These are phyloP conservation scores for Diachasmimorpha longicaudata DNA, from an alignment of 1,140 invertebrate genomes.

Conservation along the genomic window DNA sequence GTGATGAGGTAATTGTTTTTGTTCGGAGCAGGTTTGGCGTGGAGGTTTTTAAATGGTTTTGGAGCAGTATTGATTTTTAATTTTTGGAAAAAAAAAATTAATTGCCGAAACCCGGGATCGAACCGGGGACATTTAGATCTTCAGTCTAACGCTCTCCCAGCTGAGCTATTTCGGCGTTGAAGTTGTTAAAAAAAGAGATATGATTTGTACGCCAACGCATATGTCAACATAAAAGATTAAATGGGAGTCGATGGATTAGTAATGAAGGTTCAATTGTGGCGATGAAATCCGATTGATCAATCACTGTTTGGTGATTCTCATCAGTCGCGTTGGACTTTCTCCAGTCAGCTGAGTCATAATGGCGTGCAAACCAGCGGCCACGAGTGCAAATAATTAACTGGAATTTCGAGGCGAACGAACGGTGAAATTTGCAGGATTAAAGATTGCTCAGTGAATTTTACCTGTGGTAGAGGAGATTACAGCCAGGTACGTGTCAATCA, in stretches of 20 bases:
- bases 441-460: no score
- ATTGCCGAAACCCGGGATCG: constrained; percentile 18
- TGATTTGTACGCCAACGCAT: not conserved
- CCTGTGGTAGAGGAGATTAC: no score
- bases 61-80: not conserved
- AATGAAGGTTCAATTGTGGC: not conserved
- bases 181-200: no score
- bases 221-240: not conserved
- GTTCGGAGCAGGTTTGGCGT: no score
- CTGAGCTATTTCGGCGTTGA: constrained; percentile 9
- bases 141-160: constrained; percentile 20
- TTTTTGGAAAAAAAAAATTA: not conserved
- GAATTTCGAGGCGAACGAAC: not conserved
- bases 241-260: not conserved
- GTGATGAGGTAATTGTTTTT: no score
- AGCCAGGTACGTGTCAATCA: no score
- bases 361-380: not conserved
- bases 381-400: not conserved
- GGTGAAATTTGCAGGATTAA: not conserved
- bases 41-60: not conserved
- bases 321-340: not conserved
- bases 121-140: constrained; percentile 22
- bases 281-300: not conserved
- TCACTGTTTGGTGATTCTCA: not conserved
- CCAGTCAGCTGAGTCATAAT: not conserved